Evolutionary conservation across 30 jellyfish, hydroid and myxozoan species (phyloP).

Genomic region (Chrysaora quinquecirrha): DNA sequence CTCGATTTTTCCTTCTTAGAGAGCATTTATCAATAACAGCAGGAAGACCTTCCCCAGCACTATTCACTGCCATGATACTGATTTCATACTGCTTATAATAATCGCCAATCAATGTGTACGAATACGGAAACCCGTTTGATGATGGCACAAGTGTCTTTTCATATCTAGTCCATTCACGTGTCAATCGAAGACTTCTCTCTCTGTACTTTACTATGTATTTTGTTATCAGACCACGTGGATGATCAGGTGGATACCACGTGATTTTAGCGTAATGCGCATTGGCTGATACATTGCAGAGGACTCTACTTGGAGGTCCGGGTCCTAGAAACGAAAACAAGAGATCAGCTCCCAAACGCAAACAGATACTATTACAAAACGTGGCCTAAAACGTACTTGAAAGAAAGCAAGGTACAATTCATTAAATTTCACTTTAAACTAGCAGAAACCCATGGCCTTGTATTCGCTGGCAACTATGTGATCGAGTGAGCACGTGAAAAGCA

Average conservation of each 20-base stretch:
- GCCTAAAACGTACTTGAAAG: too few species aligned
- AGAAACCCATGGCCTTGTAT: too few species aligned
- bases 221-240: conserved; percentile 45
- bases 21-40: conserved; percentile 42
- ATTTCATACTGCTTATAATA: conserved; percentile 44
- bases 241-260: conserved; percentile 65
- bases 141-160: conserved; percentile 11
- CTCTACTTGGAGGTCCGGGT: conserved; percentile 49
- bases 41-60: conserved; percentile 57
- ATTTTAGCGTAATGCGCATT: conserved; percentile 40
- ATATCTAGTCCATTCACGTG: conserved; percentile 23
- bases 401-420: conserved; percentile 59
- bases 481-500: too few species aligned
- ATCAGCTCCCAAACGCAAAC: too few species aligned
- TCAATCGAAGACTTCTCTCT: conserved; percentile 11
- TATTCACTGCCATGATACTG: conserved; percentile 53
- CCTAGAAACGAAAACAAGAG: conserved; percentile 40
- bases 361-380: too few species aligned
- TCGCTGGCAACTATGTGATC: too few species aligned
- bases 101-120: conserved; percentile 21
- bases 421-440: too few species aligned
- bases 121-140: conserved; percentile 34
- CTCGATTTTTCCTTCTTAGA: conserved; percentile 27
- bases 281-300: conserved; percentile 49
- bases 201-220: conserved; percentile 45